Conservation (phyloP, 1,140 invertebrate species). For the Caenorhabditis tropicalis region DNA sequence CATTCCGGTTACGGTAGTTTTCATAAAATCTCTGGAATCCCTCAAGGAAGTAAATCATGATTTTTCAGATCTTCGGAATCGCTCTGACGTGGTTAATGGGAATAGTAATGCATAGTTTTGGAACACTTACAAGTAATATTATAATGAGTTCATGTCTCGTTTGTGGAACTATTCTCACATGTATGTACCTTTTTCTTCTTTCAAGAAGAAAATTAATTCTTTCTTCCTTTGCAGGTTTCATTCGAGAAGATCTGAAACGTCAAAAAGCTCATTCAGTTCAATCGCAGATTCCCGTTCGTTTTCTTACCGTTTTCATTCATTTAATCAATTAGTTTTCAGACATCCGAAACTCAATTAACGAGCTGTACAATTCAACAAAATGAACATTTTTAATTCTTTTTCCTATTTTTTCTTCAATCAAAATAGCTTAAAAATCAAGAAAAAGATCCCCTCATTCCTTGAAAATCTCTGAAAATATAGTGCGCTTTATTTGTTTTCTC, state of each 20-base stretch:
- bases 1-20: too few relatives aligned
- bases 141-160: constrained; percentile 66
- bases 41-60: neutral
- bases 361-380: constrained; percentile 32
- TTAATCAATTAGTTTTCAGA: constrained; percentile 49
- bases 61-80: constrained; percentile 78
- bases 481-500: constrained; percentile 10
- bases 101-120: constrained; percentile 64
- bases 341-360: constrained; percentile 57
- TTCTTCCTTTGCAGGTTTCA: constrained; percentile 33
- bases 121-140: constrained; percentile 64
- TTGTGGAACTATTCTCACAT: constrained; percentile 65
- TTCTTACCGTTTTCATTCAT: neutral
- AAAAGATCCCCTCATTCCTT: constrained; percentile 25
- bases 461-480: constrained; percentile 44
- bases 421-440: neutral
- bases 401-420: neutral
- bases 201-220: neutral
- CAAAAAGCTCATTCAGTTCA: constrained; percentile 57
- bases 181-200: constrained; percentile 7
- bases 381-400: neutral
- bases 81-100: constrained; percentile 78
- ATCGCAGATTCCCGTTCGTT: constrained; percentile 54
- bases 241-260: constrained; percentile 53
- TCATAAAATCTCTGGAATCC: too few relatives aligned